These are phyloP conservation scores for Frieseomelitta varia DNA, from an alignment of 1,140 invertebrate species.

Conservation along the genomic window DNA sequence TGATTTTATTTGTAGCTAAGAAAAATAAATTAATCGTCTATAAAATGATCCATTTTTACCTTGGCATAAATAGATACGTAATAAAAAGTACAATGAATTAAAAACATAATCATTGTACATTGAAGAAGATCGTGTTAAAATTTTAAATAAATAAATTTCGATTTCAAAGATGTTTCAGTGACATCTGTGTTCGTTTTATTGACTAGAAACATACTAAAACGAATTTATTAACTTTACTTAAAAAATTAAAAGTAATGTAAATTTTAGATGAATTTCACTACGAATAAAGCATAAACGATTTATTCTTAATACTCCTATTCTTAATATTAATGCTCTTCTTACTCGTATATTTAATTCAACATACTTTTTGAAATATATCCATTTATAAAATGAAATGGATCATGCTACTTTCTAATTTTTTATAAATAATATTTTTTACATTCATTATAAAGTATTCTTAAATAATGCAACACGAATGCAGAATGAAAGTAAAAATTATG, in stretches of 20 bases:
- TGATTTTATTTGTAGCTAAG: background rate
- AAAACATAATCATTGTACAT: background rate
- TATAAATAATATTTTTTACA: background rate
- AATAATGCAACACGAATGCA: background rate
- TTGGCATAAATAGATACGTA: slow-evolving; percentile 1
- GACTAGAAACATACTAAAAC: background rate
- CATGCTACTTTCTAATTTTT: background rate
- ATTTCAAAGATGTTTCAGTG: background rate
- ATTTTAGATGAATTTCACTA: background rate
- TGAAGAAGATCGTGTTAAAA: background rate
- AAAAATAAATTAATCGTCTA: background rate
- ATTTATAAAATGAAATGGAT: slow-evolving; percentile 1
- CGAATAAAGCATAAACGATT: background rate
- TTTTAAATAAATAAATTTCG: background rate
- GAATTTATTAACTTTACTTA: background rate
- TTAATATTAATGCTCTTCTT: background rate
- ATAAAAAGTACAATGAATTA: slow-evolving; percentile 6
- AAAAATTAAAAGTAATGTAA: background rate
- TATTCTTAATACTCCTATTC: no score
- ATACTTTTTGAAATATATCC: slow-evolving; percentile 8
- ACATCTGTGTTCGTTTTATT: background rate
- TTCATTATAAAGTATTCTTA: background rate
- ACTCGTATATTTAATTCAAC: slow-evolving; percentile 3
- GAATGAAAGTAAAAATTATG: background rate
- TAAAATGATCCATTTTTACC: background rate